Conservation (phyloP, 1,140 invertebrate genomes). For the Nymphalis io region DNA sequence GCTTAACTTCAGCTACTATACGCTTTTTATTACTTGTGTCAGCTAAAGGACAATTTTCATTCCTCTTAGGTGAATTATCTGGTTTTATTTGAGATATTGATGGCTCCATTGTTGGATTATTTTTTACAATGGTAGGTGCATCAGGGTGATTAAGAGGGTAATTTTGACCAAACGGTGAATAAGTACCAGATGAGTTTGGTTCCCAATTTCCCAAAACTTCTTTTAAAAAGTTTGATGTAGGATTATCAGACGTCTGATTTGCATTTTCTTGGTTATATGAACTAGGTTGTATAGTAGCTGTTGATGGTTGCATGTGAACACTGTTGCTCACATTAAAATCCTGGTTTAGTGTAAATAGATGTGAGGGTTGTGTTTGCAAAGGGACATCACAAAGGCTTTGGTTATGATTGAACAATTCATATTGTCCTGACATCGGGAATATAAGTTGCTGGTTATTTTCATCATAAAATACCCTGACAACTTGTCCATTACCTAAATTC, state of each 20-base stretch:
- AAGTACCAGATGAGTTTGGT: conserved; percentile 90
- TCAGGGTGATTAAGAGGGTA: conserved; percentile 74
- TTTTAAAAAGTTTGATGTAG: conserved; percentile 82
- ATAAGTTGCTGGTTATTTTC: conserved; percentile 75
- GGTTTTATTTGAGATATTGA: conserved; percentile 51
- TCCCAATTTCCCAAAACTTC: conserved; percentile 91
- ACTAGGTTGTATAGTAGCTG: conserved; percentile 47
- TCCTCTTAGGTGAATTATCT: conserved; percentile 63
- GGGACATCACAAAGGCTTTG: conserved; percentile 60
- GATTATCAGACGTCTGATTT: conserved; percentile 46
- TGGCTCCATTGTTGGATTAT: conserved; percentile 53
- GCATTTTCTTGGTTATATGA: conserved; percentile 55
- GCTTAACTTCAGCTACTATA: conserved; percentile 91
- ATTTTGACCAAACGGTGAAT: conserved; percentile 87
- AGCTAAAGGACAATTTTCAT: conserved; percentile 67
- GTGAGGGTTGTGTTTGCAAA: conserved; percentile 51
- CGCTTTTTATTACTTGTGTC: conserved; percentile 85
- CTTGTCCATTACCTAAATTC: conserved; percentile 72
- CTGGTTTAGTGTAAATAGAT: conserved; percentile 64
- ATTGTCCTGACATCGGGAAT: conserved; percentile 73
- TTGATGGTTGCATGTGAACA: conserved; percentile 50
- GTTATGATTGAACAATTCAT: conserved; percentile 72
- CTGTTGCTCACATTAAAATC: conserved; percentile 60
- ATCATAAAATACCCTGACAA: conserved; percentile 71
- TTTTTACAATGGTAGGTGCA: conserved; percentile 55